Base-by-base conservation (phyloP, 2,797 vertebrate species). In the Ceryle rudis region DNA sequence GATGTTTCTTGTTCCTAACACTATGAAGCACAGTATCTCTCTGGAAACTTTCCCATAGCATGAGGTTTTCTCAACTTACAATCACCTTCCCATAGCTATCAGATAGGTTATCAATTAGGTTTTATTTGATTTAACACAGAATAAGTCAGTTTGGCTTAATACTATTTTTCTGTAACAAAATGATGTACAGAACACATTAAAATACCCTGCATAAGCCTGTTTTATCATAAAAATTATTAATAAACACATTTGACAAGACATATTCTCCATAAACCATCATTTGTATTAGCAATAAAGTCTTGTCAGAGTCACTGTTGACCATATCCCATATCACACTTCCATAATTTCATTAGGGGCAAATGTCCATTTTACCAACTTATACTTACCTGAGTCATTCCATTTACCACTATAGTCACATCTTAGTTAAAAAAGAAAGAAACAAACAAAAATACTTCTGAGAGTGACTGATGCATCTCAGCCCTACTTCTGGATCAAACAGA, bases 331-430 rank as follows among this genome's bases (percentile, higher is more conserved):
- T 57, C 62, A 77, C 5, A 51, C 75, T 89, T 93, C 73, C 37
- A 26, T 85, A 69, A 89, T 89, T 75, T 92, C 65, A 91, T 66
- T n/a, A 62, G 73, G 55, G 67, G 44, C 37, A 79, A 82, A 89
- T 71, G 41, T 80, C 60, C 55, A 18, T 81, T 83, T 86, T 83
- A 88, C 70, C 57, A 81, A 66, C 16, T 39, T 49, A 47, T 31
- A 86, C 75, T 81, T 89, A 91, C 58, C 73, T 41, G 54, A 96
- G 42, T 91, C 79, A 86, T 84, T 81, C n/a, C 26, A 88, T 58
- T 87, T 91, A 72, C 58, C 12, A 35, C 28, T 17, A 70, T 1
- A 18, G 47, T 14, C 21, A 69, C 4, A 39, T 4, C 66, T 75
- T 60, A 33, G 9, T 31, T 19, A 57, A 33, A 60, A 35, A 35